phyloP scores from a whole-genome alignment of 2,888 invertebrate genomes.

The Melipona bicolor region DNA sequence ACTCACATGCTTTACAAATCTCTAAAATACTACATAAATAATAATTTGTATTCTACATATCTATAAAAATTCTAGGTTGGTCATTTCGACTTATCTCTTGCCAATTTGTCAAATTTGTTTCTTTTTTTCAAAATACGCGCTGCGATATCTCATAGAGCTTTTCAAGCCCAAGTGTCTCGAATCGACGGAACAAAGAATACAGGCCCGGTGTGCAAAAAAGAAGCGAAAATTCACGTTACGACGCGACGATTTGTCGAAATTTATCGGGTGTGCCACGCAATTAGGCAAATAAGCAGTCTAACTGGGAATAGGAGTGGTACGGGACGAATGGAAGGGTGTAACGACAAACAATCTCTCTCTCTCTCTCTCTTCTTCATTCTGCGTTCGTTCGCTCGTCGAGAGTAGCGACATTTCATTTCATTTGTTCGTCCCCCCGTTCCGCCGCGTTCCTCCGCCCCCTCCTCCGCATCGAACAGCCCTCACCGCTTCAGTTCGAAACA shows the following conservation, averaged over 20 bases:
- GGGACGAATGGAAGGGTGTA: slow-evolving; percentile 79
- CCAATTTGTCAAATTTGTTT: too few relatives aligned
- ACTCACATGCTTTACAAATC: too few relatives aligned
- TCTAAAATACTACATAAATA: too few relatives aligned
- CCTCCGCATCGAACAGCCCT: slow-evolving; percentile 74
- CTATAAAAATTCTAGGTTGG: too few relatives aligned
- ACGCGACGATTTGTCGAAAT: slow-evolving; percentile 81
- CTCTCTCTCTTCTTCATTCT: slow-evolving; percentile 69
- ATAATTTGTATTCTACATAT: too few relatives aligned
- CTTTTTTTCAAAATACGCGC: neutral
- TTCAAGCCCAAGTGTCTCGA: neutral
- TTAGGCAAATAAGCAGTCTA: slow-evolving; percentile 83
- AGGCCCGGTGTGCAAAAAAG: neutral
- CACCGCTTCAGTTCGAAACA: slow-evolving; percentile 76
- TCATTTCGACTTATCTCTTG: too few relatives aligned
- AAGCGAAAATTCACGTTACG: slow-evolving; percentile 73
- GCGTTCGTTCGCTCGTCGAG: slow-evolving; percentile 70
- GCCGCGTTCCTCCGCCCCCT: slow-evolving; percentile 59
- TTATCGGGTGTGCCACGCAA: slow-evolving; percentile 80
- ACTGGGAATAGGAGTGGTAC: slow-evolving; percentile 76
- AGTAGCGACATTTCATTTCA: slow-evolving; percentile 83
- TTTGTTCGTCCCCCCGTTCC: slow-evolving; percentile 80
- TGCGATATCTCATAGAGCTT: neutral
- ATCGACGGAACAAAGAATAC: slow-evolving; percentile 1
- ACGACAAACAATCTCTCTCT: slow-evolving; percentile 81